Evolutionary conservation across 1,140 invertebrate species (phyloP).

Genomic region (Diachasmimorpha longicaudata): DNA sequence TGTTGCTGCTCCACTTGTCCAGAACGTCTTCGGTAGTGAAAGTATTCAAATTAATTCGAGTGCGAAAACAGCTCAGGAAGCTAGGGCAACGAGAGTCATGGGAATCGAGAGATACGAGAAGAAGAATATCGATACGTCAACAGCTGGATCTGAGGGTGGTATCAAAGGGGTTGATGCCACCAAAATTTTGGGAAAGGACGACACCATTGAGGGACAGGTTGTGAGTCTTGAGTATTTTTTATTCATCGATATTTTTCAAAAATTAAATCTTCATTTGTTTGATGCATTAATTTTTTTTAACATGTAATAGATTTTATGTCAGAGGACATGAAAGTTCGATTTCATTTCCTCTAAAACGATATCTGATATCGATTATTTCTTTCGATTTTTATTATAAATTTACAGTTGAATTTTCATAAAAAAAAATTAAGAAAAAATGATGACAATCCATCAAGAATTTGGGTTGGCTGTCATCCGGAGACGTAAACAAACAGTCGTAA

Average conservation of each 20-base stretch:
- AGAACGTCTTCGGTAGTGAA: conserved; percentile 32
- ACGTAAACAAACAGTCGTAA: too few species aligned
- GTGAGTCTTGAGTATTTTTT: neutral
- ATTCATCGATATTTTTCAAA: neutral
- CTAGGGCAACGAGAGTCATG: conserved; percentile 10
- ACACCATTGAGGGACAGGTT: conserved; percentile 10
- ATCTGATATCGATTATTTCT: too few species aligned
- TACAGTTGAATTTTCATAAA: too few species aligned
- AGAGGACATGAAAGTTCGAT: too few species aligned
- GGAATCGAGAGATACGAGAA: neutral
- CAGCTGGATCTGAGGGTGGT: neutral
- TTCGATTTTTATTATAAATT: too few species aligned
- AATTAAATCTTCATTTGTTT: too few species aligned
- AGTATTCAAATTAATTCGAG: conserved; percentile 36
- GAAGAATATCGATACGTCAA: neutral
- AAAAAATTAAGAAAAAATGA: too few species aligned
- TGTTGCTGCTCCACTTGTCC: conserved; percentile 43
- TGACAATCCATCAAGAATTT: too few species aligned
- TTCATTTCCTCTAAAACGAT: too few species aligned
- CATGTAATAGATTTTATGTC: too few species aligned
- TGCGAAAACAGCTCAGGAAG: neutral
- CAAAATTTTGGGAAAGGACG: neutral
- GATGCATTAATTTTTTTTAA: too few species aligned
- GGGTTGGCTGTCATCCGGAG: too few species aligned
- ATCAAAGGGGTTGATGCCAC: neutral